These are phyloP conservation scores for Epizoanthus stellaris DNA, from an alignment of 92 coral and sea anemone species.

Conservation along the genomic window DNA sequence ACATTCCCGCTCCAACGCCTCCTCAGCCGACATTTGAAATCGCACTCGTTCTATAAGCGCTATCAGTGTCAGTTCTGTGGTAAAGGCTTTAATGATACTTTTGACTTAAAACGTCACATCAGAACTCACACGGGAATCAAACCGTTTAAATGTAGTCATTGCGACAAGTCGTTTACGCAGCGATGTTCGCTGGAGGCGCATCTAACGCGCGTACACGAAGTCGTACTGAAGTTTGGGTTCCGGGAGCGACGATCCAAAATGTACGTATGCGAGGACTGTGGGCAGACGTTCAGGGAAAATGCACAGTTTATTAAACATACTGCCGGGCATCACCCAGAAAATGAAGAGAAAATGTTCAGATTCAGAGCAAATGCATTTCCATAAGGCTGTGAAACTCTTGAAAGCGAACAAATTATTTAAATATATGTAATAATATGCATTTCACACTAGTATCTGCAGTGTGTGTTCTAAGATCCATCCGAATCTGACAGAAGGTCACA, in stretches of 20 bases:
- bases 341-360: slow-evolving; percentile 62
- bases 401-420: not conserved
- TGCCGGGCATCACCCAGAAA: slow-evolving; percentile 85
- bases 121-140: slow-evolving; percentile 98
- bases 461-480: no score
- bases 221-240: slow-evolving; percentile 95
- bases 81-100: slow-evolving; percentile 97
- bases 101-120: slow-evolving; percentile 97
- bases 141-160: slow-evolving; percentile 89
- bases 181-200: slow-evolving; percentile 98
- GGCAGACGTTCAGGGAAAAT: slow-evolving; percentile 89
- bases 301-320: slow-evolving; percentile 86
- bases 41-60: slow-evolving; percentile 98
- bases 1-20: slow-evolving; percentile 93
- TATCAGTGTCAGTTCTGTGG: slow-evolving; percentile 91
- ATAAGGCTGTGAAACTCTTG: not conserved
- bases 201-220: slow-evolving; percentile 92
- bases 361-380: slow-evolving; percentile 57
- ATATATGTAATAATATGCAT: no score
- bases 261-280: slow-evolving; percentile 97
- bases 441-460: no score
- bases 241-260: slow-evolving; percentile 95
- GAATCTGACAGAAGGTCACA: no score
- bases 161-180: slow-evolving; percentile 97
- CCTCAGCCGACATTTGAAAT: slow-evolving; percentile 90